A percentile compares a stretch with the other conserved stretches of the same genome.
Evolutionary conservation across 2,113 vertebrate genomes (phyloP).

Genomic region (Gambusia holbrooki): DNA sequence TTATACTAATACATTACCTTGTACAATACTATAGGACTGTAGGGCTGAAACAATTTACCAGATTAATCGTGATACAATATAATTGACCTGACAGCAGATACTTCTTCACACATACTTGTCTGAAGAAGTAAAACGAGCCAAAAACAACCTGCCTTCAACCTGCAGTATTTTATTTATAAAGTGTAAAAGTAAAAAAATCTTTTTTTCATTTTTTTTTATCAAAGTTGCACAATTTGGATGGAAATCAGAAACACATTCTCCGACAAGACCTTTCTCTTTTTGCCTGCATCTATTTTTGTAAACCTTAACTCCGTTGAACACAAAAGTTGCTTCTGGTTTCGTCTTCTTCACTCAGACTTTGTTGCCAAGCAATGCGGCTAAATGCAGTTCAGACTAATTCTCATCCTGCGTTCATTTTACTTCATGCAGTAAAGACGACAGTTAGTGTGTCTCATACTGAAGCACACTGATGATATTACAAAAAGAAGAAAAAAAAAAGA

Average conservation of each 20-base stretch:
- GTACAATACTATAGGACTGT: no score
- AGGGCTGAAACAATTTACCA: no score
- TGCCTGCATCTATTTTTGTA: no score
- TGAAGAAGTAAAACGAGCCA: background rate
- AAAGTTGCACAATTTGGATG: no score
- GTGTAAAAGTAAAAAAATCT: no score
- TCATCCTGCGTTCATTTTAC: background rate
- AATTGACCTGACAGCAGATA: background rate
- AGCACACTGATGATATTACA: background rate
- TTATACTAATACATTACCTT: no score
- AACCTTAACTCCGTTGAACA: no score
- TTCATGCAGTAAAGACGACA: background rate
- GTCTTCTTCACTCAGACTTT: background rate
- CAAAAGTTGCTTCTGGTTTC: background rate
- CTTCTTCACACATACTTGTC: background rate
- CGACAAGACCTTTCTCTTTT: no score
- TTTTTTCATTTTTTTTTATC: no score
- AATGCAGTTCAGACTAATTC: background rate
- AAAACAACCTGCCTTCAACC: background rate
- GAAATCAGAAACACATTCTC: no score
- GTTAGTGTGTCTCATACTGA: background rate
- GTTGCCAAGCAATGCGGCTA: background rate
- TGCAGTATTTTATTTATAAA: background rate
- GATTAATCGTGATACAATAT: no score
- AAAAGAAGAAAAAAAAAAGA: no score